Conservation (phyloP, 2,888 invertebrate species). For the Synanthedon andrenaeformis region DNA sequence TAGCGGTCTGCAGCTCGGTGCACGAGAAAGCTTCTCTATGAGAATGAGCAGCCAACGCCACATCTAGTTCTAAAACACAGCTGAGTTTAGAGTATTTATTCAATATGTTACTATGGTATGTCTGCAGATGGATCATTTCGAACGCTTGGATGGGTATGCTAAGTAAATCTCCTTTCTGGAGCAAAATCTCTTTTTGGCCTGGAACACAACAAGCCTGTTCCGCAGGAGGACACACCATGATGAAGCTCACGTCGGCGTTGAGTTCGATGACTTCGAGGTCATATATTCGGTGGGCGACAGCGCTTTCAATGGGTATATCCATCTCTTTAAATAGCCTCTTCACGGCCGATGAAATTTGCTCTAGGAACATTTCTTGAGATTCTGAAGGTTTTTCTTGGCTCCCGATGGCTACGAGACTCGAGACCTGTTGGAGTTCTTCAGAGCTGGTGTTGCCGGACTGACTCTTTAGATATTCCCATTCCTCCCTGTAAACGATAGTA, state of each 20-base stretch:
- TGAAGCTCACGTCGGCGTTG: conserved; percentile 89
- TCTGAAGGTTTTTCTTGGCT: conserved; percentile 72
- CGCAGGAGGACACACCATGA: conserved; percentile 91
- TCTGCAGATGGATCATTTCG: conserved; percentile 94
- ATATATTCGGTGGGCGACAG: conserved; percentile 84
- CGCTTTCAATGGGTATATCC: conserved; percentile 80
- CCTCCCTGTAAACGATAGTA: conserved; percentile 76
- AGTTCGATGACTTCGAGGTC: conserved; percentile 95
- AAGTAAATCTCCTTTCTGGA: conserved; percentile 86
- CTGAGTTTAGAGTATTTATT: conserved; percentile 93
- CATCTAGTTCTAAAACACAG: conserved; percentile 92
- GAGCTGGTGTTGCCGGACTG: conserved; percentile 44
- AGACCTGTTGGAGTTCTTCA: conserved; percentile 36
- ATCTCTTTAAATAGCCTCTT: conserved; percentile 83
- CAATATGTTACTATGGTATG: conserved; percentile 92
- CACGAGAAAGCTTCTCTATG: conserved; percentile 96
- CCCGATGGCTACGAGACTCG: conserved; percentile 40
- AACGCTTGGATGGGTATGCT: conserved; percentile 94
- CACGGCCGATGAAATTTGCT: conserved; percentile 79
- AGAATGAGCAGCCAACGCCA: conserved; percentile 90
- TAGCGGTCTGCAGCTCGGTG: conserved; percentile 86
- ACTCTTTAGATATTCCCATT: conserved; percentile 91
- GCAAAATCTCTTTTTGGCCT: conserved; percentile 85
- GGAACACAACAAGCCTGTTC: conserved; percentile 94
- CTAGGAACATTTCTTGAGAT: conserved; percentile 84